Evolutionary conservation across 2,797 vertebrate genomes (phyloP).

Genomic region (Poliocrania exsul): DNA sequence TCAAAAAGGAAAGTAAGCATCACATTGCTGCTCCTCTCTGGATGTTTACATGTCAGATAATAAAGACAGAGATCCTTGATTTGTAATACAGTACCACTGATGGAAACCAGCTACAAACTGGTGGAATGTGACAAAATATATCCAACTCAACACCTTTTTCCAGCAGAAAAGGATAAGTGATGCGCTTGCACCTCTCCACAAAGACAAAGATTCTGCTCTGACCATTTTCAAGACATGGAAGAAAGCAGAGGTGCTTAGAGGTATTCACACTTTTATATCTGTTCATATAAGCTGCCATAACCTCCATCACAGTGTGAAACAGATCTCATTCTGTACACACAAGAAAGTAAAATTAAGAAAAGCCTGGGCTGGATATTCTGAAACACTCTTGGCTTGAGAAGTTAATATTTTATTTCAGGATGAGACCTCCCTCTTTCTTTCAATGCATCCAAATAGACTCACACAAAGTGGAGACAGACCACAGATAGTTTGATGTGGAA

Average conservation of each 20-base stretch:
- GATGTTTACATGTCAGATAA: not conserved
- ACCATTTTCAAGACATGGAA: not conserved
- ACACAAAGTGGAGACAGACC: not conserved
- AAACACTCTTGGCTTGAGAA: not conserved
- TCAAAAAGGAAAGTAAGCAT: not conserved
- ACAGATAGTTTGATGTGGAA: not conserved
- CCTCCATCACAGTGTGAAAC: not conserved
- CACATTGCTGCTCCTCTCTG: accelerated
- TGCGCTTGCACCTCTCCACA: not conserved
- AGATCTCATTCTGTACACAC: not conserved
- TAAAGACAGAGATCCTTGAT: not conserved
- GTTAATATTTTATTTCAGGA: not conserved
- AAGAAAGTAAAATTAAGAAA: not conserved
- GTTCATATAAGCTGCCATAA: not conserved
- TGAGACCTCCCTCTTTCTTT: not conserved
- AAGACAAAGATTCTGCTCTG: not conserved
- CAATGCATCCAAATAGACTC: not conserved
- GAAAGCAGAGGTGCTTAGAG: not conserved
- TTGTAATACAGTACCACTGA: not conserved
- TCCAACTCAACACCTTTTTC: not conserved
- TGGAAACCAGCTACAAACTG: not conserved
- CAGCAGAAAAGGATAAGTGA: not conserved
- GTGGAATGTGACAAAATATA: not conserved
- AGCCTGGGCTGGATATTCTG: not conserved
- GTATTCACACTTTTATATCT: not conserved